Evolutionary conservation across 2,888 invertebrate species (phyloP), one percentile per base, ranked within the genome.

Genomic region (Esperia sulphurella): DNA sequence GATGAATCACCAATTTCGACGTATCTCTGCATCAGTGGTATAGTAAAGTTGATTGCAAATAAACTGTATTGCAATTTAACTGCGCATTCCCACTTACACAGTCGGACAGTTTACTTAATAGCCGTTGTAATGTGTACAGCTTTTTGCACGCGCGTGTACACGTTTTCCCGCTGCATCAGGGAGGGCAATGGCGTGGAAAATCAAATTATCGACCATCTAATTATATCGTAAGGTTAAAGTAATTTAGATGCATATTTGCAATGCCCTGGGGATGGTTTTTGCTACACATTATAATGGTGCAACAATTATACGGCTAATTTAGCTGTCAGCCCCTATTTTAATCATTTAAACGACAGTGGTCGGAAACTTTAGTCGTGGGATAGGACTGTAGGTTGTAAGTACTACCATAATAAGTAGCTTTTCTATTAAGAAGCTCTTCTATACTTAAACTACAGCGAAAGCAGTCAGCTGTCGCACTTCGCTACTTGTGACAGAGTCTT

Each of bases 131-230:
- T 65, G 58, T 57, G 55, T 49, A 41, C 42, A 48, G 54, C 62
- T 65, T 65, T 65, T 68, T 61, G 53, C 58, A 50, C 53, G 57
- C 63, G 58, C 65, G 61, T 63, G 68, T 52, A 55, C 48, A 44
- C 48, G 65, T 71, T 68, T 71, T 65, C 55, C 50, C 48, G 46
- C 52, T 49, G 44, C 47, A 54, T 49, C 54, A 62, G 53, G 63
- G 67, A 13, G 13, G n/a, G 38, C 40, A 70, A 72, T 74, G 67
- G 62, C 53, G 63, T 57, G 69, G 73, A 75, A 75, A 77, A 75
- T 74, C 61, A 55, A 58, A 57, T 58, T 58, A 62, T 57, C 49
- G 54, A 49, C 55, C 51, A 49, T 47, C 54, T 30, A n/a, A 30
- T 29, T 41, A n/a, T 14, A 41, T 29, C 21, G 13, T 41, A 41